Evolutionary conservation across 2,797 vertebrate species (phyloP).

Genomic region (Enteromius trimaculatus): DNA sequence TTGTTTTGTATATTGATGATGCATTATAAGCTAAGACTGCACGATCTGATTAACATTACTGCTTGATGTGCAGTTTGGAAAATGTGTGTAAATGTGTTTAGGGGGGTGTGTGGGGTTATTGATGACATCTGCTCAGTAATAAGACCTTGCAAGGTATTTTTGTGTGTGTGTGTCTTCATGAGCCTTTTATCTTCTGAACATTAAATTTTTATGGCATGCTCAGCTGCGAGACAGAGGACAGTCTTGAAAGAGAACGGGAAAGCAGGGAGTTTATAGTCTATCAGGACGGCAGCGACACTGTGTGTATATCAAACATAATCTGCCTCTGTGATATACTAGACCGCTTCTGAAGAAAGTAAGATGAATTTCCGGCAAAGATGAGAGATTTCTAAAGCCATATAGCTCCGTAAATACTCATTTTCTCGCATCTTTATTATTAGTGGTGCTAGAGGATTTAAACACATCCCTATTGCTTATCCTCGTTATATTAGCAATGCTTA

Average conservation of each 20-base stretch:
- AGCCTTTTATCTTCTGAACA: slow-evolving; percentile 50
- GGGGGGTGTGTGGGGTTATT: slow-evolving; percentile 1
- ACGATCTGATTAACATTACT: slow-evolving; percentile 4
- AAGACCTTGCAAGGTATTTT: slow-evolving; percentile 9
- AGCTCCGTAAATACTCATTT: slow-evolving; percentile 26
- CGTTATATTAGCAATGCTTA: neutral
- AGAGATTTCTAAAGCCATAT: slow-evolving; percentile 18
- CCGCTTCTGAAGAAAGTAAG: neutral
- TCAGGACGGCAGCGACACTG: slow-evolving; percentile 53
- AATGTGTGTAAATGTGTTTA: slow-evolving; percentile 14
- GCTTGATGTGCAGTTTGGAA: slow-evolving; percentile 7
- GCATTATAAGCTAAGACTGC: neutral
- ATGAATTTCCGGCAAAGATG: slow-evolving; percentile 47
- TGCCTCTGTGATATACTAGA: slow-evolving; percentile 53
- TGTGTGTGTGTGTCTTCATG: slow-evolving; percentile 18
- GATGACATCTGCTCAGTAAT: slow-evolving; percentile 35
- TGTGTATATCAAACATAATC: slow-evolving; percentile 66
- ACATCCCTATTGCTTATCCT: neutral
- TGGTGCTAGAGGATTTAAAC: neutral
- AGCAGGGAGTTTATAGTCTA: slow-evolving; percentile 56
- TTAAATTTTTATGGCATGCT: slow-evolving; percentile 50
- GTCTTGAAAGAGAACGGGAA: slow-evolving; percentile 47
- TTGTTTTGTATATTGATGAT: slow-evolving; percentile 28
- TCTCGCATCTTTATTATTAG: neutral
- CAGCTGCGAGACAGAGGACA: slow-evolving; percentile 41